Evolutionary conservation across 2,113 vertebrate species (phyloP), one percentile per base, ranked within the genome.

Genomic region (Marcusenius ussheri): DNA sequence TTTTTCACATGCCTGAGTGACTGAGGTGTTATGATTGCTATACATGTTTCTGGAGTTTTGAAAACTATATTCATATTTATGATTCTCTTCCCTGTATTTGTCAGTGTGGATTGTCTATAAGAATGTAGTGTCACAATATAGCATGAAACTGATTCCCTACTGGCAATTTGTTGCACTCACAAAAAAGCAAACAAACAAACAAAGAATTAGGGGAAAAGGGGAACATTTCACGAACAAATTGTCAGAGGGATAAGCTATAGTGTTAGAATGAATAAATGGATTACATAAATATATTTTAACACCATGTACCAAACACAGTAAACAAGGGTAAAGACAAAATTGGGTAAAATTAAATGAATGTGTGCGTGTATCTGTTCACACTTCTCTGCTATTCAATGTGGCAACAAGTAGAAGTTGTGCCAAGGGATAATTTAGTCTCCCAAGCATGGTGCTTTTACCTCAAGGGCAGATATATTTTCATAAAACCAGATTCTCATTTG

Each of bases 211-310:
- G 21, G 19, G 21, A 58, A 58, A 62, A 62, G 56, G 77, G 77
- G 53, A n/a, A 62, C 42, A 83, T 88, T 53, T 39, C 46, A 49
- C 46, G 74, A 88, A 31, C 24, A 86, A 88, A 88, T 70, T 89
- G 84, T 86, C 58, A 87, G 51, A 91, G 53, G 70, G 58, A 83
- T 88, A 88, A 84, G 88, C 80, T 86, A n/a, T 6, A 58, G 83
- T 88, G 89, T 91, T 84, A 87, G 87, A 47, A 53, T 86, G 88
- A 89, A 89, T 87, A 91, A 91, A 91, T 83, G 86, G 70, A 90
- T 91, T 90, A 89, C 56, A 51, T 88, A 51, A 89, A 91, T 89
- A 83, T 91, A 39, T 91, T 91, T 90, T 89, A 89, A 90, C 91
- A 51, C 50, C 21, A 62, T 35, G 70, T 89, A 77, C 87, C 90